Evolutionary conservation across 2,797 vertebrate species (phyloP).

Genomic region (Squalus acanthias): DNA sequence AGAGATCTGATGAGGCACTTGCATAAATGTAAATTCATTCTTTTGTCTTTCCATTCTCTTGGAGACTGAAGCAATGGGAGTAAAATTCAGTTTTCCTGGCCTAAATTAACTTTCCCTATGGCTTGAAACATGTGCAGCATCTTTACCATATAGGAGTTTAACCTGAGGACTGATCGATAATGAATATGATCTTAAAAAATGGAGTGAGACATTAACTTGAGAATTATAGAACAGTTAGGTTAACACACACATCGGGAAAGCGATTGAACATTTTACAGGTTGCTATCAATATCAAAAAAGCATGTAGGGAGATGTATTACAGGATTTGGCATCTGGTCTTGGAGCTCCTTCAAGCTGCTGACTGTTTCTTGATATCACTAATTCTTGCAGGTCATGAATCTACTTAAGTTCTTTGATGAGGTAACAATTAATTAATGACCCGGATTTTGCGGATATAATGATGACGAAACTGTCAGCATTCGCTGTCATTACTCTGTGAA

Average conservation of each 20-base stretch:
- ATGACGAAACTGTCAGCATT: no score
- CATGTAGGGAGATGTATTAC: background rate
- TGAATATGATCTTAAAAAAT: background rate
- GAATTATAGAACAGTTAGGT: background rate
- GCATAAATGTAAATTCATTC: background rate
- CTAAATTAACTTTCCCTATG: background rate
- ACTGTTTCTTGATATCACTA: background rate
- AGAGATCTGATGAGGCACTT: background rate
- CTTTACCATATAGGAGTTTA: background rate
- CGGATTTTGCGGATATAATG: no score
- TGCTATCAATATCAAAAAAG: background rate
- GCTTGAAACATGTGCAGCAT: background rate
- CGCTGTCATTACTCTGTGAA: no score
- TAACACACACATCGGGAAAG: background rate
- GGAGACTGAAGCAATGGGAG: background rate
- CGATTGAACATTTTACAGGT: background rate
- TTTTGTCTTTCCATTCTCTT: background rate
- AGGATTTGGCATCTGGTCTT: background rate
- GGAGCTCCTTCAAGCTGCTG: no score
- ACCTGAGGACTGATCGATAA: background rate
- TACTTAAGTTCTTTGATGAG: background rate
- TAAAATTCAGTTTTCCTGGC: background rate
- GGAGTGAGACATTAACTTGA: background rate
- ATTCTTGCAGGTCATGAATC: no score
- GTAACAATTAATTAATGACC: background rate